A percentile compares a stretch with the other conserved stretches of the same genome.
These are phyloP conservation scores for Tamias sibiricus DNA, from an alignment of 2,113 vertebrate genomes.

Conservation along the genomic window DNA sequence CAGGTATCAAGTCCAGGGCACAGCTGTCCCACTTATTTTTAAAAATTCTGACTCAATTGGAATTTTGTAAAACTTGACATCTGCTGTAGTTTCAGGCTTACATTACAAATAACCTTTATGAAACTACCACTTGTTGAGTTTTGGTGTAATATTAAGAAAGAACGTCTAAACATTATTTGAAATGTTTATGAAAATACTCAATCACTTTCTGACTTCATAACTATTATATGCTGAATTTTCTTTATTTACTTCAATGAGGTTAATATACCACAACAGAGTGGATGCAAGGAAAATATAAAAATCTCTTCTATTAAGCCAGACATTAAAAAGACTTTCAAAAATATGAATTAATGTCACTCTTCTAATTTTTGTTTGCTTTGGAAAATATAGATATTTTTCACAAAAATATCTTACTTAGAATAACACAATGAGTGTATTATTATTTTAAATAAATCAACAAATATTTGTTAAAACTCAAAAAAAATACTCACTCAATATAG, in stretches of 20 bases:
- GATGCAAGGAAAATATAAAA: background rate
- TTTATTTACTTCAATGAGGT: conserved; percentile 6
- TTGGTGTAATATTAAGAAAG: conserved; percentile 3
- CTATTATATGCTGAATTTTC: background rate
- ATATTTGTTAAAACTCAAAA: background rate
- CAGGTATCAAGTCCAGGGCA: background rate
- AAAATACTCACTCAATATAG: background rate
- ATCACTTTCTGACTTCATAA: background rate
- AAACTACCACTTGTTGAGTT: background rate
- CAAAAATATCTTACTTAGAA: conserved; percentile 1
- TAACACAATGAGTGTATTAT: background rate
- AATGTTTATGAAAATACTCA: background rate
- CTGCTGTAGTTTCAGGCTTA: background rate
- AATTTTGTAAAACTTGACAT: background rate
- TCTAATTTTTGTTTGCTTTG: conserved; percentile 24
- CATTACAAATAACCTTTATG: background rate
- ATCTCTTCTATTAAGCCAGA: background rate
- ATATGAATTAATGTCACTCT: background rate
- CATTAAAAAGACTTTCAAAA: background rate
- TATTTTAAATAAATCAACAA: background rate
- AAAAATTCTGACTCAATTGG: background rate
- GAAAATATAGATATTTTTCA: background rate
- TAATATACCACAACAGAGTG: background rate
- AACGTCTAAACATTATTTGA: background rate
- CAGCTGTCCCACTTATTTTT: background rate